Percentiles rank a stretch among this genome's conserved stretches.
phyloP scores from a whole-genome alignment of 2,797 vertebrate genomes.

The Poeciliopsis gracilis region DNA sequence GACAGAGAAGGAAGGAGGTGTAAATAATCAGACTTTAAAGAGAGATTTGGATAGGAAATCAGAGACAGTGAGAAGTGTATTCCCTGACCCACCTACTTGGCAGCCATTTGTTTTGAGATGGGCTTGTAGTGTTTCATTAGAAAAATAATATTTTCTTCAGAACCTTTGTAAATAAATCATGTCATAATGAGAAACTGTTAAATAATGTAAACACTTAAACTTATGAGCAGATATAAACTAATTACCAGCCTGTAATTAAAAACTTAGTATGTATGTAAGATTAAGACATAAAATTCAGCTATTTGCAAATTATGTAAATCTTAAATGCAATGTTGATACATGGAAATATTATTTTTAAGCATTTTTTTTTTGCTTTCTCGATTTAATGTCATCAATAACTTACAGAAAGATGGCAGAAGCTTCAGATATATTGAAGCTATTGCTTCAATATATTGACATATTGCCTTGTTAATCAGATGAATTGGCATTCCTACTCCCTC shows the following conservation, averaged over 20 bases:
- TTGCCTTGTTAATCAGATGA: neutral
- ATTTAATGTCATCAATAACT: neutral
- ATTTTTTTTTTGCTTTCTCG: accelerated
- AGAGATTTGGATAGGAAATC: constrained; percentile 7
- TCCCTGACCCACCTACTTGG: constrained; percentile 18
- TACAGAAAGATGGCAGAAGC: neutral
- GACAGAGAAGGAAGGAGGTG: constrained; percentile 5
- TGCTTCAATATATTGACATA: neutral
- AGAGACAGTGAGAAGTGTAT: neutral
- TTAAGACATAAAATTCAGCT: neutral
- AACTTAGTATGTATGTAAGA: neutral
- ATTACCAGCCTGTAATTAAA: neutral
- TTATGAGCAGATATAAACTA: constrained; percentile 2
- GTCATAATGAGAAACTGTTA: constrained; percentile 9
- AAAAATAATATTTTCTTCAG: constrained; percentile 16
- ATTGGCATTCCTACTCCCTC: neutral
- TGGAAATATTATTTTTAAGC: neutral
- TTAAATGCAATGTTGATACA: neutral
- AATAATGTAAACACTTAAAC: constrained; percentile 1
- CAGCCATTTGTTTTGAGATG: constrained; percentile 1
- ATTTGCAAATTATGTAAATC: neutral
- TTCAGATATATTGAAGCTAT: neutral
- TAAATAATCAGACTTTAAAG: constrained; percentile 1
- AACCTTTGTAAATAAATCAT: constrained; percentile 18
- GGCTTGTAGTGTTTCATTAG: constrained; percentile 6